A percentile compares a stretch with the other conserved stretches of the same genome.
These are phyloP conservation scores for Ancistrus triradiatus DNA, from an alignment of 2,113 vertebrate genomes.

Conservation along the genomic window DNA sequence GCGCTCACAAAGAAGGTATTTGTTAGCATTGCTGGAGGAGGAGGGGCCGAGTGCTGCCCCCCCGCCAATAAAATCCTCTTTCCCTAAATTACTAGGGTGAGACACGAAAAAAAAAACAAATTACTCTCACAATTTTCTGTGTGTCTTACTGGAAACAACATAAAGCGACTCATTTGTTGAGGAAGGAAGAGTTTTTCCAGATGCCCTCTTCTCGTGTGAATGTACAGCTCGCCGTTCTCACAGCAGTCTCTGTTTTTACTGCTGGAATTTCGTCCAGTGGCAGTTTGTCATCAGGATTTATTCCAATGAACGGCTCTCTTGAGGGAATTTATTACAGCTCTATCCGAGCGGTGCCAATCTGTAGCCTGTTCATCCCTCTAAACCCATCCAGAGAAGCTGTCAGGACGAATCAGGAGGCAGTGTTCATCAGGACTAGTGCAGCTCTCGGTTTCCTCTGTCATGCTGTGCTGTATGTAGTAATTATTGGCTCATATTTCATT, in stretches of 20 bases:
- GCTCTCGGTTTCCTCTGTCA: conserved; percentile 1
- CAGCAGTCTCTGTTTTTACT: neutral
- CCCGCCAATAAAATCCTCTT: neutral
- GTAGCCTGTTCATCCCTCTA: neutral
- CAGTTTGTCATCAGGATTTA: conserved; percentile 26
- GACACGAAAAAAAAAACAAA: conserved; percentile 16
- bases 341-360: neutral
- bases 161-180: neutral
- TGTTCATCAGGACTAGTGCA: conserved; percentile 4
- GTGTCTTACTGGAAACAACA: neutral
- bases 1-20: conserved; percentile 40
- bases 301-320: conserved; percentile 10
- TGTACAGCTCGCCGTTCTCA: neutral
- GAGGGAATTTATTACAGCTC: neutral
- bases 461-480: neutral
- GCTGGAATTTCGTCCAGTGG: neutral
- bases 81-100: conserved; percentile 13
- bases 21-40: conserved; percentile 30
- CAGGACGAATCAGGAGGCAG: conserved; percentile 11
- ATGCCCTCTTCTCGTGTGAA: neutral
- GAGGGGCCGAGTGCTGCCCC: conserved; percentile 5
- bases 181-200: neutral
- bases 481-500: conserved; percentile 5
- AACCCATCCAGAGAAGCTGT: neutral
- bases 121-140: neutral